Percentiles rank a stretch among this genome's conserved stretches.
Evolutionary conservation across 2,113 vertebrate genomes (phyloP).

Genomic region (Mirounga angustirostris): DNA sequence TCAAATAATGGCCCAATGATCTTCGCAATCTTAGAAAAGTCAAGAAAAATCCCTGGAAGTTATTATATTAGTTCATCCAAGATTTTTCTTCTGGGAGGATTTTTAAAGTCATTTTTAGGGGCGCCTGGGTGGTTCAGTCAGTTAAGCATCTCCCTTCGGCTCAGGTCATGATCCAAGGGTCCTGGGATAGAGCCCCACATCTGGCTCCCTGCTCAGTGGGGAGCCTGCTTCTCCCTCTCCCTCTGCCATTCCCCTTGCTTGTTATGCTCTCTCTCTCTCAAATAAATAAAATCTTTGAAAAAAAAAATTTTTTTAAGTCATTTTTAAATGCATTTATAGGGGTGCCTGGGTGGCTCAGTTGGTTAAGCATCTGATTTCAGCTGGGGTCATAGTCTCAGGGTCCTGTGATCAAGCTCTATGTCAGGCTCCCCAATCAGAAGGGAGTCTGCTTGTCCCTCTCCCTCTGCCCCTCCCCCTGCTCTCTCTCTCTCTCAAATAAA

Average conservation of each 20-base stretch:
- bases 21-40: slow-evolving; percentile 32
- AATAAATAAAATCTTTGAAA: not conserved
- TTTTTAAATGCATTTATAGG: not conserved
- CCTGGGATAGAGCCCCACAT: not conserved
- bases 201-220: not conserved
- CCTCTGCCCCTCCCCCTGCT: not conserved
- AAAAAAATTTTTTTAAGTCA: not conserved
- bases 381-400: not conserved
- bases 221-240: not conserved
- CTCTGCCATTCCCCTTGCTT: not conserved
- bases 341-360: not conserved
- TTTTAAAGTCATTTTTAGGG: slow-evolving; percentile 44
- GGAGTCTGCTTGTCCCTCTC: not conserved
- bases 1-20: slow-evolving; percentile 43
- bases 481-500: not conserved
- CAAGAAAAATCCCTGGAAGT: not conserved
- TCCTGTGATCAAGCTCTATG: not conserved
- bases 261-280: not conserved
- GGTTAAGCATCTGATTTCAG: not conserved
- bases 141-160: not conserved
- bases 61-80: not conserved
- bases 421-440: not conserved
- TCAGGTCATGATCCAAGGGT: not conserved
- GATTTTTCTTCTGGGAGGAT: slow-evolving; percentile 34
- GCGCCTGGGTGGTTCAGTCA: not conserved